Conservation (phyloP, 2,797 vertebrate species). For the Manis crassicaudata region DNA sequence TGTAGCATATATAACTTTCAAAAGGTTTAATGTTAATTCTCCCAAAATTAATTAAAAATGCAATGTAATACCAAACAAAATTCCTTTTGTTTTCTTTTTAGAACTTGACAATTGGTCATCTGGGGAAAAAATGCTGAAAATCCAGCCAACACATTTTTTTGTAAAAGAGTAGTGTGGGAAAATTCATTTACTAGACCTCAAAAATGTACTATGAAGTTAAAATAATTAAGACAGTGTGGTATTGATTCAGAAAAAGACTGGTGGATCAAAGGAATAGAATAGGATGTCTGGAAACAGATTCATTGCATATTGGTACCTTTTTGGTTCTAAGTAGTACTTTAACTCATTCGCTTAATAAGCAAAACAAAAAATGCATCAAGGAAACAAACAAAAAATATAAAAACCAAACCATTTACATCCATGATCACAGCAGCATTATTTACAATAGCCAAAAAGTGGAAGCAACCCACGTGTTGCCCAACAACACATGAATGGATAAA, state of each 20-base stretch:
- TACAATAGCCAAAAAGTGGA: not conserved
- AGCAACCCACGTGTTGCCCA: not conserved
- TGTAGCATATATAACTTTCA: not conserved
- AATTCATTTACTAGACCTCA: not conserved
- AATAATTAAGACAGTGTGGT: constrained; percentile 23
- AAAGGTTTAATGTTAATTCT: constrained; percentile 17
- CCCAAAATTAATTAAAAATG: not conserved
- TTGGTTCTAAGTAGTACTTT: not conserved
- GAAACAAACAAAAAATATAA: not conserved
- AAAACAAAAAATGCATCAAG: not conserved
- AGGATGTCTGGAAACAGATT: constrained; percentile 4
- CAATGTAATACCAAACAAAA: constrained; percentile 9
- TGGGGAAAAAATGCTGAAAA: not conserved
- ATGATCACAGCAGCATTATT: not conserved
- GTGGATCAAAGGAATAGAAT: not conserved
- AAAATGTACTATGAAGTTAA: not conserved
- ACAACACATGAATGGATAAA: not conserved
- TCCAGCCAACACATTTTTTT: constrained; percentile 29
- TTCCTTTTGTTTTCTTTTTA: constrained; percentile 34
- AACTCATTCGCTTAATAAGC: not conserved
- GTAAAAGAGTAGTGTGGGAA: constrained; percentile 1
- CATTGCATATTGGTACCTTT: not conserved
- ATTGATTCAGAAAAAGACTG: not conserved
- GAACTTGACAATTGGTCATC: constrained; percentile 21
- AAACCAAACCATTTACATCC: not conserved